A percentile compares a stretch with the other conserved stretches of the same genome.
Conservation (phyloP, 2,888 invertebrate genomes). For the Sylvicola fuscatus region DNA sequence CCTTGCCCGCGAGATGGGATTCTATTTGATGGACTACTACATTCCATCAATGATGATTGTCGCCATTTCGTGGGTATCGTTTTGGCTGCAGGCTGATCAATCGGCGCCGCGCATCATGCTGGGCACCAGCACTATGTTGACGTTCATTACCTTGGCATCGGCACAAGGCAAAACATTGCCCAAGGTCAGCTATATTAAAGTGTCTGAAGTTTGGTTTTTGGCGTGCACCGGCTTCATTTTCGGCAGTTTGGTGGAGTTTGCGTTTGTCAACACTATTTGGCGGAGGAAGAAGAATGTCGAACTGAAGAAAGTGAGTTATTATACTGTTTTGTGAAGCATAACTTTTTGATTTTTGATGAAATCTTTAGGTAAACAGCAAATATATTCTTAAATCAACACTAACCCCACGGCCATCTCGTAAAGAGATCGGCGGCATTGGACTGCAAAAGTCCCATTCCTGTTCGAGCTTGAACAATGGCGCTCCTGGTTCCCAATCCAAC, state of each 20-base stretch:
- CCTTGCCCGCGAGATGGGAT: conserved; percentile 61
- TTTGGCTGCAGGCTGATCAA: conserved; percentile 75
- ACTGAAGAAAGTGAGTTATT: conserved; percentile 16
- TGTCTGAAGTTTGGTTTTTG: conserved; percentile 77
- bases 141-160: conserved; percentile 70
- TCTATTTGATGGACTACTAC: conserved; percentile 75
- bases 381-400: conserved; percentile 67
- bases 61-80: conserved; percentile 73
- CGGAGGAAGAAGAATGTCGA: conserved; percentile 39
- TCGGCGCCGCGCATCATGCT: conserved; percentile 63
- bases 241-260: conserved; percentile 68
- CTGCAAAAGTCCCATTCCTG: conserved; percentile 52
- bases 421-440: conserved; percentile 37
- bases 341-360: conserved; percentile 18
- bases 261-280: conserved; percentile 79
- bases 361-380: conserved; percentile 36
- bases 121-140: conserved; percentile 68
- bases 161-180: conserved; percentile 69
- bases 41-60: conserved; percentile 73
- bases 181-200: conserved; percentile 77
- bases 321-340: background rate
- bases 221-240: conserved; percentile 71
- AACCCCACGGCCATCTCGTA: conserved; percentile 55
- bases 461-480: conserved; percentile 38
- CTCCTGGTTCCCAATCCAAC: conserved; percentile 21